Conservation (phyloP, 1,140 invertebrate genomes). For the Drosophila obscura region DNA sequence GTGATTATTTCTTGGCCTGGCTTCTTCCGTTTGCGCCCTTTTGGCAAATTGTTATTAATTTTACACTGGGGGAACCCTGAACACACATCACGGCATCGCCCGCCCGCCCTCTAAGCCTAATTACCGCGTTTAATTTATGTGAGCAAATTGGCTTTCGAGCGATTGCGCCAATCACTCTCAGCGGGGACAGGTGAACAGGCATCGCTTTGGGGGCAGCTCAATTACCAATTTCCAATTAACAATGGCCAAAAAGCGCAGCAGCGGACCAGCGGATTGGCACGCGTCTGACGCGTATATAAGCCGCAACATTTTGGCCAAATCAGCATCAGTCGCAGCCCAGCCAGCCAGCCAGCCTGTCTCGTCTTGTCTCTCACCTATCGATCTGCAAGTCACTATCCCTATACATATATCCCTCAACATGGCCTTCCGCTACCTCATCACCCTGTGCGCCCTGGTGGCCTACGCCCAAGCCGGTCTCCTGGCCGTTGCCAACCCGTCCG, state of each 20-base stretch:
- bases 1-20: neutral
- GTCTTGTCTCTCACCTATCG: neutral
- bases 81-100: constrained; percentile 1
- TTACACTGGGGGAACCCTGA: constrained; percentile 56
- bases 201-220: constrained; percentile 71
- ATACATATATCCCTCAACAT: constrained; percentile 31
- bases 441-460: constrained; percentile 84
- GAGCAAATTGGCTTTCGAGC: constrained; percentile 73
- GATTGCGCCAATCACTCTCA: constrained; percentile 36
- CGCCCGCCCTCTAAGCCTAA: constrained; percentile 53
- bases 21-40: constrained; percentile 24
- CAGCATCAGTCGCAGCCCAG: constrained; percentile 68
- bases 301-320: constrained; percentile 58
- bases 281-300: constrained; percentile 76
- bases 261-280: constrained; percentile 44
- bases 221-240: constrained; percentile 25
- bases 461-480: constrained; percentile 84
- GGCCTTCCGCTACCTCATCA: constrained; percentile 83
- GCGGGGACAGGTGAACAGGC: constrained; percentile 25
- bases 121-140: constrained; percentile 71
- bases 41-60: constrained; percentile 81
- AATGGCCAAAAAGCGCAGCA: neutral
- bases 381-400: constrained; percentile 24
- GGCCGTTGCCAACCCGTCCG: constrained; percentile 81
- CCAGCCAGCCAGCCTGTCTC: constrained; percentile 24